Percentiles rank a stretch among this genome's conserved stretches.
These are phyloP conservation scores for Zaprionus capensis DNA, from an alignment of 1,140 invertebrate genomes.

Conservation along the genomic window DNA sequence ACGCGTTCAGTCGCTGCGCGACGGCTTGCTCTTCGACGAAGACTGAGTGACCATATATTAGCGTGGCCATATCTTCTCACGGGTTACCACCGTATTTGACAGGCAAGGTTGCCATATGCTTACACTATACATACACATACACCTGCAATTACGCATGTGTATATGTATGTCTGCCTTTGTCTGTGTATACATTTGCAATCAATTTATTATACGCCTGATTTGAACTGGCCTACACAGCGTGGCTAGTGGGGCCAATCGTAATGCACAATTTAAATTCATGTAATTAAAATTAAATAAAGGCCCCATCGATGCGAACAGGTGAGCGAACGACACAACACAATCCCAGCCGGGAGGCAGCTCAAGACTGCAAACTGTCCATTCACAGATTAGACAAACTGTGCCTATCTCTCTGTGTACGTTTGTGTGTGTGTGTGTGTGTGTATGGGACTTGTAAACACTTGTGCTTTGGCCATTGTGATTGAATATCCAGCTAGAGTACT, in stretches of 20 bases:
- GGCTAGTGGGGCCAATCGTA: slow-evolving; percentile 27
- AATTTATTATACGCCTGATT: slow-evolving; percentile 76
- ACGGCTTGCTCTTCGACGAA: too few species aligned
- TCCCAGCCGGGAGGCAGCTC: not conserved
- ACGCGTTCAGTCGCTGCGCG: too few species aligned
- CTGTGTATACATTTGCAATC: slow-evolving; percentile 59
- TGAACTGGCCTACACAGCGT: slow-evolving; percentile 33
- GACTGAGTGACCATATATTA: too few species aligned
- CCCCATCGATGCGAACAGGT: slow-evolving; percentile 18
- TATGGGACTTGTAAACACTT: slow-evolving; percentile 4
- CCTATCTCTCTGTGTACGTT: not conserved
- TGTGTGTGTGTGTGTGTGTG: not conserved
- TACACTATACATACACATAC: slow-evolving; percentile 7
- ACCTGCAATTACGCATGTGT: not conserved
- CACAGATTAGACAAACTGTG: slow-evolving; percentile 17
- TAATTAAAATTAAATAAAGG: slow-evolving; percentile 75
- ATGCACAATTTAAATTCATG: slow-evolving; percentile 60
- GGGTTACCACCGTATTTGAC: too few species aligned
- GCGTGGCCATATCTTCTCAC: too few species aligned
- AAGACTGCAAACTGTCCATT: slow-evolving; percentile 5
- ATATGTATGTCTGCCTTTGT: not conserved
- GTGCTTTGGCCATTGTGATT: not conserved
- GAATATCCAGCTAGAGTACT: not conserved
- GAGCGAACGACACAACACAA: slow-evolving; percentile 11
- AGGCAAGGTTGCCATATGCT: too few species aligned